These are phyloP conservation scores for Myocastor coypus DNA, from an alignment of 2,113 vertebrate species.

Conservation along the genomic window DNA sequence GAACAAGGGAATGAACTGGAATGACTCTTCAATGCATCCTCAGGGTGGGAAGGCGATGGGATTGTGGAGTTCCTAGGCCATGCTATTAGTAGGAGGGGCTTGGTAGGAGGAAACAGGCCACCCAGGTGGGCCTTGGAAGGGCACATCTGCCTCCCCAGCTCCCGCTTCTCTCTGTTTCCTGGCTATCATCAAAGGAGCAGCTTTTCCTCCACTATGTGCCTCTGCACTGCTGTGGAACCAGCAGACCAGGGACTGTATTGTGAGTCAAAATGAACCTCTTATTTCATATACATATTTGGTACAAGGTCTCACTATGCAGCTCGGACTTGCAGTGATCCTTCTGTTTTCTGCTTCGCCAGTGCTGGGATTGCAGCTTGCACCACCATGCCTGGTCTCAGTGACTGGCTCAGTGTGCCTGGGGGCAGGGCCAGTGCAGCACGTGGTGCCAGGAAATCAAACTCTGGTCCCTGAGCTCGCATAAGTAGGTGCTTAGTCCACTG, in stretches of 20 bases:
- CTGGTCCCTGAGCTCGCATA: too few relatives aligned
- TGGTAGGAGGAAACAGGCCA: not conserved
- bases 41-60: not conserved
- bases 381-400: too few relatives aligned
- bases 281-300: too few relatives aligned
- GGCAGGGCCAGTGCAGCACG: too few relatives aligned
- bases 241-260: not conserved
- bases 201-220: not conserved
- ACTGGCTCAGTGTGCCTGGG: too few relatives aligned
- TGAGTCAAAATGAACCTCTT: not conserved
- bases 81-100: not conserved
- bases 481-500: too few relatives aligned
- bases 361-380: too few relatives aligned
- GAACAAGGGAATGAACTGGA: not conserved
- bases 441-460: too few relatives aligned
- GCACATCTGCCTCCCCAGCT: not conserved
- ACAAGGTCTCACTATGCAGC: too few relatives aligned
- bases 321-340: too few relatives aligned
- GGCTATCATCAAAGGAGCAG: not conserved
- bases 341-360: too few relatives aligned
- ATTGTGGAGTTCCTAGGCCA: not conserved
- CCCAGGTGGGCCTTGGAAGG: not conserved
- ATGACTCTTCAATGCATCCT: not conserved
- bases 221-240: not conserved
- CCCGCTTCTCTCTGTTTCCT: not conserved